phyloP scores from a whole-genome alignment of 2,113 vertebrate genomes.

The Peromyscus leucopus region DNA sequence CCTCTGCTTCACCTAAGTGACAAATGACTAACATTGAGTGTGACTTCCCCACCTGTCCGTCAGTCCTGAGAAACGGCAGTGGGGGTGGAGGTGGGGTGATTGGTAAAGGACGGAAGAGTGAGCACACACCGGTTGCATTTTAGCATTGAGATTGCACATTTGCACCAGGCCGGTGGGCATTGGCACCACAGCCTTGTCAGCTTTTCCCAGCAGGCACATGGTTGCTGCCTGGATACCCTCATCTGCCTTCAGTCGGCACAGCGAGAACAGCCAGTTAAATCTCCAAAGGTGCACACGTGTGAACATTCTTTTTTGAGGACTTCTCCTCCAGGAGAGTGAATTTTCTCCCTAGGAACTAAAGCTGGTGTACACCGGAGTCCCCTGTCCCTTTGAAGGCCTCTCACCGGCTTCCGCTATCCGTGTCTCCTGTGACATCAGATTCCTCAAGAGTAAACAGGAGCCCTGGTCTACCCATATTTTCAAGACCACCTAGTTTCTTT shows the following conservation, averaged over 20 bases:
- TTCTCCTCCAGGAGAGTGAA: neutral
- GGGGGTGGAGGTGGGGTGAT: neutral
- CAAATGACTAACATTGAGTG: neutral
- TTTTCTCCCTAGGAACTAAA: neutral
- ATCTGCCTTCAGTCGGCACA: neutral
- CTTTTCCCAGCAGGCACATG: fast-evolving
- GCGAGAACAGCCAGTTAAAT: neutral
- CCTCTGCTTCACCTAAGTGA: neutral
- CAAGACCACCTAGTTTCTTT: neutral
- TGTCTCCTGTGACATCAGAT: fast-evolving
- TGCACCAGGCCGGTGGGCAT: fast-evolving
- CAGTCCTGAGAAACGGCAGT: too few relatives aligned
- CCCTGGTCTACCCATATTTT: neutral
- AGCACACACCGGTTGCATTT: neutral
- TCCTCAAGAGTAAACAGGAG: neutral
- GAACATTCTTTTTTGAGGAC: fast-evolving
- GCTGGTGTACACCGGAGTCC: too few relatives aligned
- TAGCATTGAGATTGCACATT: too few relatives aligned
- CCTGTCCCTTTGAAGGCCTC: fast-evolving
- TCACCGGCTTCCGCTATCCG: fast-evolving
- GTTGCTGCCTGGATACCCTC: too few relatives aligned
- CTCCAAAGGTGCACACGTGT: fast-evolving
- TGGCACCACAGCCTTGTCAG: fast-evolving
- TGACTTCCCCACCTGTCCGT: fast-evolving
- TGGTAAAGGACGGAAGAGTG: neutral